Base-by-base conservation (phyloP, 2,888 invertebrate species). In the Syrphus vitripennis region DNA sequence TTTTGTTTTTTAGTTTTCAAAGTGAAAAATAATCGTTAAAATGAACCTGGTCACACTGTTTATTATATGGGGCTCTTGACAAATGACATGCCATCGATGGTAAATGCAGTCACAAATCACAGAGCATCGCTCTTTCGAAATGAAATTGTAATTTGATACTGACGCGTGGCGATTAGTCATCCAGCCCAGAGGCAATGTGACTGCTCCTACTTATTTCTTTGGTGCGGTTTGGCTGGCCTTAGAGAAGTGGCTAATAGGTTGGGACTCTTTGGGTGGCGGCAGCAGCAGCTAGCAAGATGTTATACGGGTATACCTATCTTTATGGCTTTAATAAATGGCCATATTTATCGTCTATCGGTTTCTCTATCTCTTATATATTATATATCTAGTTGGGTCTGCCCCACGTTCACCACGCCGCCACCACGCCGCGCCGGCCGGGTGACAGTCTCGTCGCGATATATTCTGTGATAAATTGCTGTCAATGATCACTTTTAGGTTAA, bases 61-160 rank as follows among this genome's bases (percentile, higher is more conserved):
- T 31, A 0, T 29, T 31, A 50, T 50, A 67, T 34, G 34, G 50
- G 74, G 29, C 69, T 70, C 82, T 19, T 86, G 86, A 86, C 86
- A 86, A 86, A 86, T 82, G 86, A 86, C 77, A 82, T 53, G 86
- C 86, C 86, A 86, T 82, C 82, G 82, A 86, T 70, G 82, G 86
- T 78, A 86, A 86, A 82, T 75, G 82, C 82, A 82, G 86, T 82
- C 86, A 82, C 82, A 86, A 86, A 86, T 86, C 86, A 86, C 72
- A 45, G 65, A 82, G 77, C 82, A 77, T 77, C 78, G 86, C 70
- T 86, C 77, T 82, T 86, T 86, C 82, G 82, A 82, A 86, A 86
- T 86, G 86, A 86, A 82, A 86, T 86, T 86, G 86, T 86, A 86
- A 86, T 86, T 86, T 86, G 86, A 86, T 82, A 86, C 72, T 82